A percentile compares a stretch with the other conserved stretches of the same genome.
These are phyloP conservation scores for Lerema accius DNA, from an alignment of 1,140 invertebrate species.

Conservation along the genomic window DNA sequence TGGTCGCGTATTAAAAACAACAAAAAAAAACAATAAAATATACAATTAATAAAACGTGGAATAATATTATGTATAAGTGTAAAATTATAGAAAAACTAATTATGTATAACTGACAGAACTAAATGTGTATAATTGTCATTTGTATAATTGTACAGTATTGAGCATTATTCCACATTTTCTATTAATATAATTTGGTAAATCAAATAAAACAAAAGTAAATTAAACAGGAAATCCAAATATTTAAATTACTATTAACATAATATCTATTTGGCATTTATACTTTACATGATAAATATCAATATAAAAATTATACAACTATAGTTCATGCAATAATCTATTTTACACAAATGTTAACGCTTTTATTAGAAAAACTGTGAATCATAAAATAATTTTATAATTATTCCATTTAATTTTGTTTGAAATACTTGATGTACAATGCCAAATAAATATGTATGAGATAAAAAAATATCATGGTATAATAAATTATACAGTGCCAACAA, in stretches of 20 bases:
- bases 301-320: no score
- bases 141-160: neutral
- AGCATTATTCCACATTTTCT: constrained; percentile 24
- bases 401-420: no score
- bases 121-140: no score
- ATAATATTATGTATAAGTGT: constrained; percentile 6
- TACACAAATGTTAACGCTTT: no score
- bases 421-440: neutral
- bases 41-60: constrained; percentile 20
- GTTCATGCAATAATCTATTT: no score
- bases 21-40: constrained; percentile 44
- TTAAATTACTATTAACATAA: neutral
- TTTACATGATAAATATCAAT: no score
- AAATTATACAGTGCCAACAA: constrained; percentile 4
- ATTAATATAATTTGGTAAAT: constrained; percentile 4
- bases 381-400: no score
- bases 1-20: constrained; percentile 50
- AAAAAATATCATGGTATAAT: constrained; percentile 2
- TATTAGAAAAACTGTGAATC: no score
- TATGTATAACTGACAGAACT: no score
- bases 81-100: no score
- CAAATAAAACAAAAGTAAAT: neutral
- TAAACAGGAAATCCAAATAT: constrained; percentile 3
- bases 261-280: constrained; percentile 10
- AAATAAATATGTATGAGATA: constrained; percentile 17